Evolutionary conservation across 1,140 invertebrate genomes (phyloP), one percentile per base, ranked within the genome.

Genomic region (Drosophila neocordata): DNA sequence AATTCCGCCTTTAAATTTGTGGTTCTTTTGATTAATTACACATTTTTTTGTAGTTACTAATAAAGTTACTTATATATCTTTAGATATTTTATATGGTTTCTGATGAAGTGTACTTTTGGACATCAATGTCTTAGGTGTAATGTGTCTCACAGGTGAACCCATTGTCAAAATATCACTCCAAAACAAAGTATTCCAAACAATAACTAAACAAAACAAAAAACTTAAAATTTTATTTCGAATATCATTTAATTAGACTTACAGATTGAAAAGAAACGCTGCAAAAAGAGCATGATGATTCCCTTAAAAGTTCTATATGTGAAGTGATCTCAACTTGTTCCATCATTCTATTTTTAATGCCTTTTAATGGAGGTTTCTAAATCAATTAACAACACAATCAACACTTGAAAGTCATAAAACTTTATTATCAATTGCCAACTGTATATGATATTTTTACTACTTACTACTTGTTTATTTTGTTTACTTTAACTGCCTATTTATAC

Each of bases 321-420:
- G 67, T 68, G 64, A 18, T 55, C 3, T n/a, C 12, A 13, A 48
- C 8, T 31, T 63, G 34, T 34, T 57, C 20, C 3, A 7, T 15
- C 13, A 1, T 31, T 9, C 35, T 51, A 22, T 75, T 60, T 70
- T 69, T 79, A 65, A 59, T 35, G 22, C 44, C 58, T 51, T 51
- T 61, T 64, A 1, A 56, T 65, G 5, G 22, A 27, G 13, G 38
- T 44, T 53, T 70, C 27, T 22, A 79, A 82, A 82, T 83, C 64
- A 75, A 75, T 83, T 75, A 60, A 75, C 34, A 79, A 75, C 52
- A 52, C 48, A 56, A 66, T 73, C 3, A 35, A 18, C 34, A 22
- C 53, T 34, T 20, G 1, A 65, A 22, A 51, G 61, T 65, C 24
- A 63, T 70, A 48, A 67, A 58, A 41, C 48, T 71, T 79, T 61